These are phyloP conservation scores for Epinephelus moara DNA, from an alignment of 2,113 vertebrate species.

Conservation along the genomic window DNA sequence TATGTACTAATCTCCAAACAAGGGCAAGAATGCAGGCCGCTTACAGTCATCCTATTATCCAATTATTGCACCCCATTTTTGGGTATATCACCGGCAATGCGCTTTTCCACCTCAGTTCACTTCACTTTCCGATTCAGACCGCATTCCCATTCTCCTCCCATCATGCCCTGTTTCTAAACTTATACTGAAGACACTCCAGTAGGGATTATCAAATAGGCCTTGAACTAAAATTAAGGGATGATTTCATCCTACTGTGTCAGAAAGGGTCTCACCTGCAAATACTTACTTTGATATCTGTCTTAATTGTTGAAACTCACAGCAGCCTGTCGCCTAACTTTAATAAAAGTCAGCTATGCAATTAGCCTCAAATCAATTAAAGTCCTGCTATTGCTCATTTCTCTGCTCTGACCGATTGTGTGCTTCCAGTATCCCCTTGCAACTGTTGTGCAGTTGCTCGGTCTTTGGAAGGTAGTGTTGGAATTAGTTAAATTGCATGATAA, in stretches of 20 bases:
- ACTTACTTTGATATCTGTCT: not conserved
- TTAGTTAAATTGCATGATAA: not conserved
- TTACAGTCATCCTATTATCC: constrained; percentile 61
- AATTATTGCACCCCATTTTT: constrained; percentile 66
- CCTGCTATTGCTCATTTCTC: not conserved
- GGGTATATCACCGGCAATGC: constrained; percentile 57
- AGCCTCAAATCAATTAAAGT: not conserved
- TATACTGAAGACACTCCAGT: constrained; percentile 15
- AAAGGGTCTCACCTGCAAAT: not conserved
- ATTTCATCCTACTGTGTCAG: constrained; percentile 1
- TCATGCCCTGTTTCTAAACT: constrained; percentile 27
- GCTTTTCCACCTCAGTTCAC: constrained; percentile 73
- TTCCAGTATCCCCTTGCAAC: not conserved
- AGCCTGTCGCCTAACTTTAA: not conserved
- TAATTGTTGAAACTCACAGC: not conserved
- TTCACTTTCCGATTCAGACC: constrained; percentile 39
- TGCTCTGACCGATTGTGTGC: not conserved
- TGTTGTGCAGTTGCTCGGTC: not conserved
- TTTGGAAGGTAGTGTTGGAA: not conserved
- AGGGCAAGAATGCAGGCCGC: constrained; percentile 65
- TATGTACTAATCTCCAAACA: constrained; percentile 65
- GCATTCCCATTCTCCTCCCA: constrained; percentile 30
- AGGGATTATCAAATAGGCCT: constrained; percentile 25
- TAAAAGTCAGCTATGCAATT: not conserved
- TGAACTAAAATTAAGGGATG: not conserved